phyloP scores from a whole-genome alignment of 2,113 vertebrate genomes.

The Leptosomus discolor region DNA sequence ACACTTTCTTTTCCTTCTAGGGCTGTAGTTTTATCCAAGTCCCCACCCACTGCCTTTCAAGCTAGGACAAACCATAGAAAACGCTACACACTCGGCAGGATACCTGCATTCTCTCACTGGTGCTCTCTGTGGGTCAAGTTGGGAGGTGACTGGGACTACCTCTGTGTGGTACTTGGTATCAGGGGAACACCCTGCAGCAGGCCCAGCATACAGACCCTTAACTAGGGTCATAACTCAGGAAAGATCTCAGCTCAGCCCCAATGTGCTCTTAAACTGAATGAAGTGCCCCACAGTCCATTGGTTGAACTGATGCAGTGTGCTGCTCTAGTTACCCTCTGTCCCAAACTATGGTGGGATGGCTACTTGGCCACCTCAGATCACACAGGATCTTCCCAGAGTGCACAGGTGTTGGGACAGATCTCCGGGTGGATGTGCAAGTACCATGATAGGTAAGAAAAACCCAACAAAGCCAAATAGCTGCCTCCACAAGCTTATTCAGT shows the following conservation, averaged over 20 bases:
- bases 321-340: not conserved
- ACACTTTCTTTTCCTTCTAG: not conserved
- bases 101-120: not conserved
- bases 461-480: not conserved
- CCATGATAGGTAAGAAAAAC: not conserved
- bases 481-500: not conserved
- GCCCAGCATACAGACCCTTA: not conserved
- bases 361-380: not conserved
- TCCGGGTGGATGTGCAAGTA: not conserved
- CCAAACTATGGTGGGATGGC: not conserved
- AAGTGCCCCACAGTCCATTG: not conserved
- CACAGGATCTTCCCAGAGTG: not conserved
- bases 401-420: not conserved
- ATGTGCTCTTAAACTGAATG: not conserved
- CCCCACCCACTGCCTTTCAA: not conserved
- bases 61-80: not conserved
- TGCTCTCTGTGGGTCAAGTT: not conserved
- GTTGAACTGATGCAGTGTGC: not conserved
- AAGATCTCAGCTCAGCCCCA: not conserved
- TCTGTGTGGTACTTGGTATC: not conserved
- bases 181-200: rapidly evolving
- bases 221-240: not conserved
- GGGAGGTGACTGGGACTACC: not conserved
- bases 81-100: rapidly evolving
- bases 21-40: not conserved